Evolutionary conservation across 2,797 vertebrate species (phyloP), one percentile per base, ranked within the genome.

Genomic region (Anguilla megastoma): DNA sequence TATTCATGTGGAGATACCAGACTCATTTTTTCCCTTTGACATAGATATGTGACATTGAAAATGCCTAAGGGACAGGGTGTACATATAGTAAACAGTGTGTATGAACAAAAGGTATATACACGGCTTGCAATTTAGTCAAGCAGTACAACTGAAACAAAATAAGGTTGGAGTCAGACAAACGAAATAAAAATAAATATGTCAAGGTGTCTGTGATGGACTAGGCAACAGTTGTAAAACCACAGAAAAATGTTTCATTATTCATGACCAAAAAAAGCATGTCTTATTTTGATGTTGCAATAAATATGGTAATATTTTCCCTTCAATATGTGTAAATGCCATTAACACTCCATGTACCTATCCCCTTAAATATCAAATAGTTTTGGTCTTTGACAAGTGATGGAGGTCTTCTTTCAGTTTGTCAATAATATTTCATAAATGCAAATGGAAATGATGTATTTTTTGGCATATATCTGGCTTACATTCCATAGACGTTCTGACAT

Each of bases 1-100:
- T 89, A 90, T 88, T 88, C 88, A 89, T 21, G 54, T 27, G 50
- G 76, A 88, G 82, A 63, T 54, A 88, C 41, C 66, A 88, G 86
- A 82, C 76, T 87, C 58, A 33, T 88, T 88, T 85, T 84, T 56
- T 79, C 84, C 86, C 48, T 82, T 30, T 33, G 71, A 84, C 48
- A 85, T 30, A 88, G 52, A 86, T 82, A 27, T 87, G 58, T 86
- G 41, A 86, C 56, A 85, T 63, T 84, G 41, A 86, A 84, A 58
- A 52, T 79, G 71, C 71, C 58, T 27, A n/a, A 82, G 86, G 86
- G 52, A 76, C 79, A 80, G n/a, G 58, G 74, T 82, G 21, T 82
- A 14, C 45, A 24, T 71, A 27, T 58, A 27, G 10, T 71, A 71
- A 79, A 79, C 6, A 41, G 14, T 21, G 74, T 79, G 36, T 3